Conservation (phyloP, 92 coral and sea anemone species). For the Palythoa grandis region DNA sequence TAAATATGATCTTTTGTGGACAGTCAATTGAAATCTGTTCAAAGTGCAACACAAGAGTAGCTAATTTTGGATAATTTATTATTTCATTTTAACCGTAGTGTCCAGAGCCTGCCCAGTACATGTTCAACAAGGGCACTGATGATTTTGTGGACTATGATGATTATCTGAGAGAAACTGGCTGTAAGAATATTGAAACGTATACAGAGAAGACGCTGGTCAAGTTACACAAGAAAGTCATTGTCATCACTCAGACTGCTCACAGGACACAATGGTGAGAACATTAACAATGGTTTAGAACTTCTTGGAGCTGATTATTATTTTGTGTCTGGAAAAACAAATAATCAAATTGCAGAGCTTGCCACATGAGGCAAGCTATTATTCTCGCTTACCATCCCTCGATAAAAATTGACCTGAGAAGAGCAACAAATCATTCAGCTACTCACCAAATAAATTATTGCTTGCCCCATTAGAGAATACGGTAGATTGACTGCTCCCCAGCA, state of each 20-base stretch:
- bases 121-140: constrained; percentile 94
- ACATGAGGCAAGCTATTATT: too few species aligned
- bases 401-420: too few species aligned
- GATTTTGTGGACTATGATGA: constrained; percentile 97
- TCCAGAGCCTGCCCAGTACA: constrained; percentile 83
- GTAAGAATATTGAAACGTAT: constrained; percentile 66
- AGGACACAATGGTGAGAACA: constrained; percentile 88
- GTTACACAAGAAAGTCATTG: constrained; percentile 85
- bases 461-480: too few species aligned
- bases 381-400: too few species aligned
- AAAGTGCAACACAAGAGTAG: too few species aligned
- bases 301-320: not conserved
- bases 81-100: constrained; percentile 52
- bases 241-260: constrained; percentile 82
- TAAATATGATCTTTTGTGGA: too few species aligned
- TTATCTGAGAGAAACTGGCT: constrained; percentile 83
- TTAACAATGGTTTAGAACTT: not conserved
- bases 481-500: too few species aligned
- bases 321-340: too few species aligned
- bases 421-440: too few species aligned
- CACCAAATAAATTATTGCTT: too few species aligned
- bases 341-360: too few species aligned
- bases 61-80: not conserved
- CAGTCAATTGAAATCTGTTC: too few species aligned
- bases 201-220: constrained; percentile 86